Evolutionary conservation across 2,797 vertebrate species (phyloP).

Genomic region (Fistularia tabacaria): DNA sequence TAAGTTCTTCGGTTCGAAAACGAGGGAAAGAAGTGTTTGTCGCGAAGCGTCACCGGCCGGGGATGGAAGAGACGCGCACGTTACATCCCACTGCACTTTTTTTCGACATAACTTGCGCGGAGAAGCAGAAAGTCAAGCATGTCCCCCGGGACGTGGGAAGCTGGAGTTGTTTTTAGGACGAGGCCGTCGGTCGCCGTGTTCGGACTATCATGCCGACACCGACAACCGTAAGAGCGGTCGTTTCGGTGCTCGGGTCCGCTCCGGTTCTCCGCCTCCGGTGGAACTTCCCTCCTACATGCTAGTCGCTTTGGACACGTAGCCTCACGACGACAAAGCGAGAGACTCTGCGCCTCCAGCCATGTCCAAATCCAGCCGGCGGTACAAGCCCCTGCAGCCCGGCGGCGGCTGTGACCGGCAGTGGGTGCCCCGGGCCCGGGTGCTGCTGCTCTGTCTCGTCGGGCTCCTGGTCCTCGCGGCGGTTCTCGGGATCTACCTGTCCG

Average conservation of each 20-base stretch:
- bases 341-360: conserved; percentile 36
- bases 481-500: conserved; percentile 70
- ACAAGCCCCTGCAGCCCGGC: conserved; percentile 59
- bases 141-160: too few species aligned
- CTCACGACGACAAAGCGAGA: neutral
- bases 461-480: conserved; percentile 66
- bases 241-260: neutral
- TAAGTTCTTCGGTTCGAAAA: too few species aligned
- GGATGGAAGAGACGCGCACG: too few species aligned
- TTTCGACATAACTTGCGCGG: too few species aligned
- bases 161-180: too few species aligned
- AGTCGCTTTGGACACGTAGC: conserved; percentile 57
- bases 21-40: too few species aligned
- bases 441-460: conserved; percentile 68
- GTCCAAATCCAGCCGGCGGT: conserved; percentile 66
- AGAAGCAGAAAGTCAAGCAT: too few species aligned
- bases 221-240: too few species aligned
- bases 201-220: too few species aligned
- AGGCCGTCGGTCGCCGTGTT: too few species aligned
- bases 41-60: too few species aligned
- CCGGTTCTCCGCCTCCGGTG: conserved; percentile 8
- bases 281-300: conserved; percentile 14
- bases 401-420: conserved; percentile 52
- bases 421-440: conserved; percentile 56
- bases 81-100: too few species aligned